These are phyloP conservation scores for Oligia fasciuncula DNA, from an alignment of 2,888 invertebrate species.

Conservation along the genomic window DNA sequence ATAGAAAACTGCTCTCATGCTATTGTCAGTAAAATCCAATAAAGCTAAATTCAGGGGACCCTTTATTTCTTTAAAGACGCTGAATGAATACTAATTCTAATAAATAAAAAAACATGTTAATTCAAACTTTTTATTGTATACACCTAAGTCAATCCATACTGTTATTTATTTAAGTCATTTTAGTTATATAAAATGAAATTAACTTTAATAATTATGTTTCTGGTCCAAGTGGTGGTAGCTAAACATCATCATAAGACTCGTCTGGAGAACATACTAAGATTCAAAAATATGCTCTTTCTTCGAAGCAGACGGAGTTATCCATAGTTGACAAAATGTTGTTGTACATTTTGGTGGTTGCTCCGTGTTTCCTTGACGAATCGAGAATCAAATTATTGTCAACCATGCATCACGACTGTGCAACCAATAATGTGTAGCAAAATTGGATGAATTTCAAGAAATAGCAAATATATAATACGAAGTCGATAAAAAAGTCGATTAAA, in stretches of 20 bases:
- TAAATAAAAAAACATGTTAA: slow-evolving; percentile 17
- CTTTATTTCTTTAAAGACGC: neutral
- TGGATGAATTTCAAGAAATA: slow-evolving; percentile 30
- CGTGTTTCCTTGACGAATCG: slow-evolving; percentile 30
- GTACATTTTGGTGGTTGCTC: slow-evolving; percentile 20
- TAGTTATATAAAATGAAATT: slow-evolving; percentile 31
- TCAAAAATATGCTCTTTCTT: slow-evolving; percentile 5
- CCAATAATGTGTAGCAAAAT: slow-evolving; percentile 53
- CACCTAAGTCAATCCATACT: slow-evolving; percentile 52
- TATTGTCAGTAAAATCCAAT: neutral
- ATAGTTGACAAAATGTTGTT: slow-evolving; percentile 61
- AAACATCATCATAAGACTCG: slow-evolving; percentile 56
- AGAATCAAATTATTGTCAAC: slow-evolving; percentile 58
- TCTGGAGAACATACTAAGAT: slow-evolving; percentile 26
- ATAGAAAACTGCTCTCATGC: neutral
- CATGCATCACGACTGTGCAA: slow-evolving; percentile 61
- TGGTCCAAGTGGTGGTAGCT: slow-evolving; percentile 45
- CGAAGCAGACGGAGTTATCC: slow-evolving; percentile 31
- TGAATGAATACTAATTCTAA: no score
- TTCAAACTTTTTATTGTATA: slow-evolving; percentile 58
- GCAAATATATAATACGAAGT: slow-evolving; percentile 4
- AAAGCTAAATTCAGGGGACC: neutral
- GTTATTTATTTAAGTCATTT: slow-evolving; percentile 40
- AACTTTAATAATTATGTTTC: slow-evolving; percentile 23
- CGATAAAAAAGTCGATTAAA: slow-evolving; percentile 7